Percentiles rank a stretch among this genome's conserved stretches.
phyloP scores from a whole-genome alignment of 1,140 invertebrate genomes.

The Halictus rubicundus region DNA sequence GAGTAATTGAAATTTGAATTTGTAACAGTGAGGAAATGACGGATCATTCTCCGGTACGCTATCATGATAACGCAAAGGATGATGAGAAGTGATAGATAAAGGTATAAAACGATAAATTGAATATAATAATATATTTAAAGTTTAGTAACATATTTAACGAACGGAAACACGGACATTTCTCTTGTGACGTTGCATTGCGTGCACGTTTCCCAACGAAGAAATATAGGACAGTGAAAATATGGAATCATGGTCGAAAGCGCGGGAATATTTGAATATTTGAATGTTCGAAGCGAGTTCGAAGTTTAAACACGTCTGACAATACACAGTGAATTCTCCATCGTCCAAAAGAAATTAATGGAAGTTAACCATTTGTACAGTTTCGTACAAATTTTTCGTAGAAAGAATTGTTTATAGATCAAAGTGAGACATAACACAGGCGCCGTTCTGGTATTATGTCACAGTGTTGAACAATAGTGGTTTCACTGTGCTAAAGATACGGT shows the following conservation, averaged over 20 bases:
- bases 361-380: too few species aligned
- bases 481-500: neutral
- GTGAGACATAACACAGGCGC: too few species aligned
- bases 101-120: slow-evolving; percentile 15
- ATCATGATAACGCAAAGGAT: neutral
- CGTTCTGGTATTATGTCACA: too few species aligned
- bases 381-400: too few species aligned
- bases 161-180: slow-evolving; percentile 1
- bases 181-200: neutral
- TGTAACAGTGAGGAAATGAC: too few species aligned
- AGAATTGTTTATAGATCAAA: too few species aligned
- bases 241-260: slow-evolving; percentile 21
- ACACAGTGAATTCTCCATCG: neutral
- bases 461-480: neutral
- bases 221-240: slow-evolving; percentile 34
- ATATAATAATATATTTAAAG: slow-evolving; percentile 25
- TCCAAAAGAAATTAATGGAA: too few species aligned
- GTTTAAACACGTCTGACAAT: neutral
- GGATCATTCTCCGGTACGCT: neutral
- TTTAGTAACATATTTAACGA: slow-evolving; percentile 30
- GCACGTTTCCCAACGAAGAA: slow-evolving; percentile 40
- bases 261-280: slow-evolving; percentile 35
- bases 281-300: neutral
- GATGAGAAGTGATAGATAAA: slow-evolving; percentile 5
- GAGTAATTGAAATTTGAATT: too few species aligned